Evolutionary conservation across 1,140 invertebrate genomes (phyloP), one percentile per base, ranked within the genome.

Genomic region (Brachionus asplanchnoidis): DNA sequence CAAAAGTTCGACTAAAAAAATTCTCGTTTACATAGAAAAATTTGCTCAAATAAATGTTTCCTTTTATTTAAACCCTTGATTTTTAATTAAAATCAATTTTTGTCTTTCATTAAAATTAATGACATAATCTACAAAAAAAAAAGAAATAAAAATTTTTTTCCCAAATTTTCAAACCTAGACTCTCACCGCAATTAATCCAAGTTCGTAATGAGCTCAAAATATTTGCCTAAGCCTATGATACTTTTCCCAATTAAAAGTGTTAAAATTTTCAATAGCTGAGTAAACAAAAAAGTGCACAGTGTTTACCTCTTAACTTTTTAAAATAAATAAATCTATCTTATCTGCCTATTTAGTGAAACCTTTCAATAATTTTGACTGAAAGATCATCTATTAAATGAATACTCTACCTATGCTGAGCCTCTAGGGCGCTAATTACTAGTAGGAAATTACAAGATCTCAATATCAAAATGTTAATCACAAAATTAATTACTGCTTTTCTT

Each of bases 291-390:
- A 68, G 17, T 11, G 17, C n/a, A 9, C 32, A 42, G 17, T 73
- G 68, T 73, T 73, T 73, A 73, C 68, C 68, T 73, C 68, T 73
- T 73, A 73, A 73, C 14, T 68, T 68, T 68, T 40, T 0, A 73
- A 73, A 73, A 73, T 73, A 73, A 73, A 73, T 73, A 73, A 73
- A 73, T 73, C 68, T 73, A 73, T 73, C 68, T 73, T 73, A 73
- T 73, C 68, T 73, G n/a, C n/a, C 14, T 42, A 42, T 14, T 73
- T n/a, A 73, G 20, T 20, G 17, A 42, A 73, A 73, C 68, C 68
- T 73, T 73, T 73, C 68, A 42, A 40, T 60, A 60, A 20, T 17
- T 73, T 40, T 73, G 68, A 73, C 42, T 73, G 68, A 73, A 73
- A 73, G 68, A 73, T 73, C 68, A 73, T 73, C 44, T 73, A 40